These are phyloP conservation scores for Pachydiplax longipennis DNA, from an alignment of 2,888 invertebrate genomes.

Conservation along the genomic window DNA sequence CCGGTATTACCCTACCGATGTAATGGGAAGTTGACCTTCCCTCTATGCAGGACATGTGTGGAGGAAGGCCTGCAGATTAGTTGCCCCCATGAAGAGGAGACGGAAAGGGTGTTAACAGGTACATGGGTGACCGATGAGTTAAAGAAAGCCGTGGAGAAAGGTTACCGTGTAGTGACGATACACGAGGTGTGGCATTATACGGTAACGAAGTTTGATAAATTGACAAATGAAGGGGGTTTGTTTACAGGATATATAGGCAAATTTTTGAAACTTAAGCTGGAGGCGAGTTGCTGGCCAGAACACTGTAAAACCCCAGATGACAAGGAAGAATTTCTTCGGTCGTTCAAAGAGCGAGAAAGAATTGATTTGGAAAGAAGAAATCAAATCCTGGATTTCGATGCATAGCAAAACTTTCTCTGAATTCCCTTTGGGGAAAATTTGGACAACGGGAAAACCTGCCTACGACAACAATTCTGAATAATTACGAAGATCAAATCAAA, in stretches of 20 bases:
- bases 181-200: slow-evolving; percentile 56
- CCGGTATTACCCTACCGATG: too few relatives aligned
- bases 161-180: slow-evolving; percentile 54
- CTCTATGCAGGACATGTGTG: slow-evolving; percentile 56
- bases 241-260: slow-evolving; percentile 56
- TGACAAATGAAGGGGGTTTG: slow-evolving; percentile 52
- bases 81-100: slow-evolving; percentile 54
- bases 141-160: slow-evolving; percentile 53
- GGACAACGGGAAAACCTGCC: too few relatives aligned
- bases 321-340: slow-evolving; percentile 48
- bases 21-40: too few relatives aligned
- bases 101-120: slow-evolving; percentile 52
- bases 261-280: too few relatives aligned
- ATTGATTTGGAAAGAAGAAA: too few relatives aligned
- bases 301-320: slow-evolving; percentile 50
- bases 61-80: slow-evolving; percentile 51
- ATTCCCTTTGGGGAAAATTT: too few relatives aligned
- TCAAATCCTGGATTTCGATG: slow-evolving; percentile 47
- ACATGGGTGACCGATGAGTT: slow-evolving; percentile 57
- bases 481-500: too few relatives aligned
- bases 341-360: slow-evolving; percentile 48
- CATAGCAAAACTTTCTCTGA: too few relatives aligned
- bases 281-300: slow-evolving; percentile 53
- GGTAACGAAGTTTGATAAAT: slow-evolving; percentile 51
- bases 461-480: slow-evolving; percentile 51